These are phyloP conservation scores for Chrysomela aeneicollis DNA, from an alignment of 2,888 invertebrate genomes.

Conservation along the genomic window DNA sequence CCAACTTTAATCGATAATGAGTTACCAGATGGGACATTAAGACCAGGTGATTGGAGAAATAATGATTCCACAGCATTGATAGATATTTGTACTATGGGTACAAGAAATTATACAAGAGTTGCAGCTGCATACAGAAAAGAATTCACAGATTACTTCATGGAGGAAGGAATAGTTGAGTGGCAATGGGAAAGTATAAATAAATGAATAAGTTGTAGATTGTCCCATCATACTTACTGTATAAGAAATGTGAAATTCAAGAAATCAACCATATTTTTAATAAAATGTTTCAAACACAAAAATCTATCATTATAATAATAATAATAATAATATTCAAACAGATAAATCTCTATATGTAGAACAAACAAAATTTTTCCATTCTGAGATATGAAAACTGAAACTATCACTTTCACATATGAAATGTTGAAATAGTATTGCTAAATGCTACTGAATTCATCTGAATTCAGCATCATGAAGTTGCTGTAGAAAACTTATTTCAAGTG, in stretches of 20 bases:
- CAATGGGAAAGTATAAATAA: not conserved
- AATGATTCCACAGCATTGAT: not conserved
- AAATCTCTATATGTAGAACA: no score
- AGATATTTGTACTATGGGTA: not conserved
- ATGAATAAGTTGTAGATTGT: no score
- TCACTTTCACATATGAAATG: no score
- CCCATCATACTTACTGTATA: no score
- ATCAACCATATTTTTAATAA: no score
- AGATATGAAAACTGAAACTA: no score
- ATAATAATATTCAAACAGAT: no score
- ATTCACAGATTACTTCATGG: constrained; percentile 5
- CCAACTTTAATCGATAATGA: not conserved
- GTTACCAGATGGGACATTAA: not conserved
- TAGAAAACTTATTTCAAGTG: not conserved
- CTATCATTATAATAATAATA: no score
- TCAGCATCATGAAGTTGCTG: constrained; percentile 7
- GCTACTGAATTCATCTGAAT: not conserved
- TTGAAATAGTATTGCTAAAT: no score
- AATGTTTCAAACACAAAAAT: no score
- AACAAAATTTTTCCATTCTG: no score
- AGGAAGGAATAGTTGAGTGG: not conserved
- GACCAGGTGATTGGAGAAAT: constrained; percentile 7
- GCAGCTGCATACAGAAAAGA: not conserved
- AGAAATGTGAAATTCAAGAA: no score
- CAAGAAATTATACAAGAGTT: not conserved